These are phyloP conservation scores for Tetanocera ferruginea DNA, from an alignment of 2,888 invertebrate genomes.

Conservation along the genomic window DNA sequence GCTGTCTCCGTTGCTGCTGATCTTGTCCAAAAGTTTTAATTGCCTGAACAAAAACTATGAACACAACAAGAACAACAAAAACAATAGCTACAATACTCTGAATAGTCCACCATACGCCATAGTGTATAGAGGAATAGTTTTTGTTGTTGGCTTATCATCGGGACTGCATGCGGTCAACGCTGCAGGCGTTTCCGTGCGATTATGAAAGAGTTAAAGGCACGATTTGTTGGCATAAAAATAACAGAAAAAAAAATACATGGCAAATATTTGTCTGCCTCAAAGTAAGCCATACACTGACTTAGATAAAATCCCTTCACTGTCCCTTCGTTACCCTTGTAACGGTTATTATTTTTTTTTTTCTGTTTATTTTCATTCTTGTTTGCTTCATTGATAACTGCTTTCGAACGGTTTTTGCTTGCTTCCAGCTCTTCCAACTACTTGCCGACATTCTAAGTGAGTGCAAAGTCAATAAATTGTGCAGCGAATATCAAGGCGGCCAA, in stretches of 20 bases:
- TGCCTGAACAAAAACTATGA: not conserved
- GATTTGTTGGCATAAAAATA: not conserved
- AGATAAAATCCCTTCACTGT: too few relatives aligned
- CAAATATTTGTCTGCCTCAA: constrained; percentile 8
- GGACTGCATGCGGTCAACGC: not conserved
- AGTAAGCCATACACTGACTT: not conserved
- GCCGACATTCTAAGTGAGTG: constrained; percentile 7
- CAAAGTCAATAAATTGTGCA: not conserved
- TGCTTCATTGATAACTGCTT: constrained; percentile 13
- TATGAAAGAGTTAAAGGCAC: not conserved
- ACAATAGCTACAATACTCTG: not conserved
- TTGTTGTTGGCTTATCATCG: not conserved
- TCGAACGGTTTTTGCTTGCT: not conserved
- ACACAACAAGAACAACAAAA: not conserved
- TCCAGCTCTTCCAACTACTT: not conserved
- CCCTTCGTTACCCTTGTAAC: not conserved
- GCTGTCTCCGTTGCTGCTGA: constrained; percentile 3
- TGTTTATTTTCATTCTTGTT: not conserved
- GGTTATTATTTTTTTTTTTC: not conserved
- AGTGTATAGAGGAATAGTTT: not conserved
- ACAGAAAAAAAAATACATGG: not conserved
- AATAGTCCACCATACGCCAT: not conserved
- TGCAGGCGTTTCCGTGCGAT: not conserved
- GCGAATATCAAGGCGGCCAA: too few relatives aligned
- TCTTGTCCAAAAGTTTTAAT: constrained; percentile 29